Percentiles rank a stretch among this genome's conserved stretches.
These are phyloP conservation scores for Potamilus streckersoni DNA, from an alignment of 1,140 invertebrate genomes.

Conservation along the genomic window DNA sequence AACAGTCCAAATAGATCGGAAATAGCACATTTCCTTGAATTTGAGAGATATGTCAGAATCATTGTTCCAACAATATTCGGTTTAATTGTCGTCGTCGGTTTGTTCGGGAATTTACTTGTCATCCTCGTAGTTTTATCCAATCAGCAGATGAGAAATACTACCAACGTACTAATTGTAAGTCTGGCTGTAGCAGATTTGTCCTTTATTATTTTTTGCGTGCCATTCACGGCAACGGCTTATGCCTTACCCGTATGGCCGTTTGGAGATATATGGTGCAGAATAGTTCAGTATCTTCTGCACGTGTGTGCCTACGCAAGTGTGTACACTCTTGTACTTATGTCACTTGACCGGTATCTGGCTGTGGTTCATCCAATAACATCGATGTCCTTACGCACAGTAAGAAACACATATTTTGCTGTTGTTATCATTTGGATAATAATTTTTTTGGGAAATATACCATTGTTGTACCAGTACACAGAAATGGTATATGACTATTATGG, in stretches of 20 bases:
- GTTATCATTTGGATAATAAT: slow-evolving; percentile 81
- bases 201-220: slow-evolving; percentile 96
- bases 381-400: slow-evolving; percentile 87
- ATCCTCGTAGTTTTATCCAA: slow-evolving; percentile 87
- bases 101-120: slow-evolving; percentile 89
- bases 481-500: slow-evolving; percentile 73
- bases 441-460: slow-evolving; percentile 80
- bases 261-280: slow-evolving; percentile 90
- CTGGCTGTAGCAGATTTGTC: slow-evolving; percentile 89
- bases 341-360: slow-evolving; percentile 92
- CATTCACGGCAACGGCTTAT: slow-evolving; percentile 71
- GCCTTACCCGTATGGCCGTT: slow-evolving; percentile 81
- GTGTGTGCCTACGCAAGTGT: slow-evolving; percentile 94
- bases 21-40: slow-evolving; percentile 6
- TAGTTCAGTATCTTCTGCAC: slow-evolving; percentile 78
- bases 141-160: slow-evolving; percentile 91
- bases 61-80: slow-evolving; percentile 88
- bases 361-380: slow-evolving; percentile 94
- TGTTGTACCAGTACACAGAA: slow-evolving; percentile 82
- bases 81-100: slow-evolving; percentile 86
- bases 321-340: slow-evolving; percentile 95
- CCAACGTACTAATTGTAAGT: slow-evolving; percentile 89
- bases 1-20: too few species aligned
- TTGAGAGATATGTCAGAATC: slow-evolving; percentile 49
- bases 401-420: slow-evolving; percentile 81